phyloP scores from a whole-genome alignment of 2,113 vertebrate species.

The Haemorhous mexicanus region DNA sequence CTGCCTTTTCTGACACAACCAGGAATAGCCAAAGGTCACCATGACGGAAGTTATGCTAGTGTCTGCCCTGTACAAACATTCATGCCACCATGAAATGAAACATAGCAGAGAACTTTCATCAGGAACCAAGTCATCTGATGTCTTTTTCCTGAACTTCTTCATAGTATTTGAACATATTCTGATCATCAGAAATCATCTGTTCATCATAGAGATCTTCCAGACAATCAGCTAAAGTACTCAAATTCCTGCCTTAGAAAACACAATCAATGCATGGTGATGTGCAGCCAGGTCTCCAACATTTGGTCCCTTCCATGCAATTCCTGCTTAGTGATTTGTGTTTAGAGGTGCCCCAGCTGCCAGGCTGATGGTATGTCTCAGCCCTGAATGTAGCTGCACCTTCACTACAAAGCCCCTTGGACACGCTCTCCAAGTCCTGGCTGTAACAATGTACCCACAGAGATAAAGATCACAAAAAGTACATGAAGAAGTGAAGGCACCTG shows the following conservation, averaged over 20 bases:
- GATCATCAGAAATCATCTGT: neutral
- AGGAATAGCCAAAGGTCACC: neutral
- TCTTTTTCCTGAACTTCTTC: neutral
- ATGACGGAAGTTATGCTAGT: neutral
- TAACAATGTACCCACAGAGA: neutral
- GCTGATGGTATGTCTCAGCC: neutral
- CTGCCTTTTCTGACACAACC: neutral
- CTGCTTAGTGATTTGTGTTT: neutral
- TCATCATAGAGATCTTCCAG: neutral
- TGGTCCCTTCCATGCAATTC: neutral
- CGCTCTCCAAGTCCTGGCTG: neutral
- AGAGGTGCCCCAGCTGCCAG: neutral
- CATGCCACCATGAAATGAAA: neutral
- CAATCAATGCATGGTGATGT: neutral
- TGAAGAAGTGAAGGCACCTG: neutral
- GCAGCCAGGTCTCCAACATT: neutral
- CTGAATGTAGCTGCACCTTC: neutral
- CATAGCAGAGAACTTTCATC: neutral
- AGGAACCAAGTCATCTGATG: neutral
- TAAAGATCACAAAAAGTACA: neutral
- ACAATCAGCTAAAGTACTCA: neutral
- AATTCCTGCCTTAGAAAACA: neutral
- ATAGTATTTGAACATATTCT: neutral
- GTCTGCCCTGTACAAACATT: neutral
- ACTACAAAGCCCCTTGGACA: neutral